A percentile compares a stretch with the other conserved stretches of the same genome.
These are phyloP conservation scores for Hyppa rectilinea DNA, from an alignment of 2,888 invertebrate species.

Conservation along the genomic window DNA sequence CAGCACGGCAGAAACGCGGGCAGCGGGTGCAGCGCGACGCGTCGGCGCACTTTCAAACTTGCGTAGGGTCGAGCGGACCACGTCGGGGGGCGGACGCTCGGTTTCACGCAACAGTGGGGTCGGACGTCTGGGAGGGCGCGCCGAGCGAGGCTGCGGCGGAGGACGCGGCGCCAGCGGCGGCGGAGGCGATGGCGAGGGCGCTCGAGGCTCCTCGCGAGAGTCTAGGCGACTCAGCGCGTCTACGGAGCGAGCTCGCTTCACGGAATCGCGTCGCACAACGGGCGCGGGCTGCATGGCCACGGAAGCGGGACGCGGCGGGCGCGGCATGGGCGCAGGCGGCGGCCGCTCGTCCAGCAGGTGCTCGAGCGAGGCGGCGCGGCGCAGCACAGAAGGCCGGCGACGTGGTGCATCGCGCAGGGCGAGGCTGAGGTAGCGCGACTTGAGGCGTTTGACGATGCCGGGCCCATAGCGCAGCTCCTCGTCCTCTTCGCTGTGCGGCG, in stretches of 20 bases:
- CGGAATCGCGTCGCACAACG: conserved; percentile 90
- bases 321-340: conserved; percentile 76
- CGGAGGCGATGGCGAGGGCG: conserved; percentile 88
- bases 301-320: conserved; percentile 78
- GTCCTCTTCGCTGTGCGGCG: conserved; percentile 79
- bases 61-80: conserved; percentile 96
- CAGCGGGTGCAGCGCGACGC: conserved; percentile 87
- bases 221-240: conserved; percentile 95
- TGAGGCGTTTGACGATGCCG: conserved; percentile 96
- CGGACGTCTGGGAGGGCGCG: conserved; percentile 86
- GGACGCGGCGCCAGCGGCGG: conserved; percentile 70
- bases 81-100: conserved; percentile 95
- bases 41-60: conserved; percentile 94
- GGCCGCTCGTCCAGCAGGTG: conserved; percentile 94
- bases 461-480: conserved; percentile 97
- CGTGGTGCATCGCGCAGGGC: conserved; percentile 94
- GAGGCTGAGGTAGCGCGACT: conserved; percentile 96
- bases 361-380: conserved; percentile 96
- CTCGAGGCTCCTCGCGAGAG: conserved; percentile 91
- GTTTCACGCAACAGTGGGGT: conserved; percentile 89
- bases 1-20: conserved; percentile 86
- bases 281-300: conserved; percentile 75
- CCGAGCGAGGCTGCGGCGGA: conserved; percentile 87
- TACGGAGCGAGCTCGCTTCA: conserved; percentile 96
- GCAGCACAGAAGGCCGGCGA: conserved; percentile 93